Evolutionary conservation across 2,797 vertebrate genomes (phyloP).

Genomic region (Sebastes kiyomatsui): DNA sequence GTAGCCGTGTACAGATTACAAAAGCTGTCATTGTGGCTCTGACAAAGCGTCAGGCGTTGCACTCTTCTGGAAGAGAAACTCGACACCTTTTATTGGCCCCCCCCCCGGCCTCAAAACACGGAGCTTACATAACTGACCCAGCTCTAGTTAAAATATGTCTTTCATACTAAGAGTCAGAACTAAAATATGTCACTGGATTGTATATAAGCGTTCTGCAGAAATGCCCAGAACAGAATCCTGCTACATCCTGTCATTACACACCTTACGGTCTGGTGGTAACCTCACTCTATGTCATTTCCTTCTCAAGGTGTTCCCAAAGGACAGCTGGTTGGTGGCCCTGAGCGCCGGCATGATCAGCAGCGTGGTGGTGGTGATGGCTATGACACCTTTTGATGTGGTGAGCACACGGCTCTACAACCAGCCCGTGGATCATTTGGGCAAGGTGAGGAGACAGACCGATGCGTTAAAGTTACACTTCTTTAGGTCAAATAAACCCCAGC

Average conservation of each 20-base stretch:
- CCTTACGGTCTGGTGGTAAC: neutral
- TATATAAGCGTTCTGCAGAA: neutral
- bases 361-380: constrained; percentile 82
- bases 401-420: constrained; percentile 90
- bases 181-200: neutral
- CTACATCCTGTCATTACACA: neutral
- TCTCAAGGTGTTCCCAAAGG: constrained; percentile 75
- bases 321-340: constrained; percentile 83
- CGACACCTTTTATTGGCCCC: constrained; percentile 43
- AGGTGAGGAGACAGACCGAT: constrained; percentile 69
- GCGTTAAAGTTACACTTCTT: no score
- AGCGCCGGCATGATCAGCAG: constrained; percentile 86
- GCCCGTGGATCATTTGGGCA: constrained; percentile 80
- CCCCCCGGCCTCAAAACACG: constrained; percentile 11
- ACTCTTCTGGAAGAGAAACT: constrained; percentile 53
- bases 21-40: constrained; percentile 34
- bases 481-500: accelerated
- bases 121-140: constrained; percentile 38
- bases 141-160: neutral
- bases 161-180: neutral
- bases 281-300: neutral
- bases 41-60: constrained; percentile 38
- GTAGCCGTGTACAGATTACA: neutral
- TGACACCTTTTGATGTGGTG: constrained; percentile 88
- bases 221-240: no score